Base-by-base conservation (phyloP, 2,888 invertebrate species). In the Pardosa pseudoannulata region DNA sequence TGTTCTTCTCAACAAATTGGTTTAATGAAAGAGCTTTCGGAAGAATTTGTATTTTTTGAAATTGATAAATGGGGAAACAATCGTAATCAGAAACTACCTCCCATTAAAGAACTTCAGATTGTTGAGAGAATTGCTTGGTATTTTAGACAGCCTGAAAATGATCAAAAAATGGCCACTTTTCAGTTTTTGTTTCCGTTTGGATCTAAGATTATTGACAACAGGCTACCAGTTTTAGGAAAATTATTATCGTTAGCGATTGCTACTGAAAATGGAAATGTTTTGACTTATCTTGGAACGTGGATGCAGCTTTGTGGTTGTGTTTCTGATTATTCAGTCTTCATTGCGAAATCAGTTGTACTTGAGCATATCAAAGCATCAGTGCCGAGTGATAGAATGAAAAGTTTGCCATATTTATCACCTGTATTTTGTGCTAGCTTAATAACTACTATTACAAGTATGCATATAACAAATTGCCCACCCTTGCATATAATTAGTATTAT, bases 11-110 rank as follows among this genome's bases (percentile, higher is more conserved):
- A 79, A 36, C 87, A 87, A 39, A n/a, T 87, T 27, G 62, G 68
- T 28, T 67, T 87, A 19, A 79, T 87, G 73, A 87, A 82, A 70
- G 87, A 87, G 78, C 36, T 87, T 5, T 81, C 87, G 5, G 81
- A 87, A 79, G 87, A 87, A 29, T 87, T 87, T 50, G 82, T 87
- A 7, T 87, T 87, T 67, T 87, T 87, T 64, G 87, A 87, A 74
- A 23, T 82, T 0, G 87, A 87, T 28, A 78, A 82, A 50, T 82
- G 87, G 82, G 87, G 87, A 9, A 79, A 80, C 23, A 41, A 28
- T 5, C 68, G 87, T 19, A 78, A 75, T 56, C 81, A 78, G n/a
- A 82, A 87, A 39, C 64, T 87, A 16, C 73, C 81, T 16, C 87
- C 87, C 0, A 78, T 87, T n/a, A 87, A 87, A 46, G 87, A 82